These are phyloP conservation scores for Grammomys dolichurus DNA, from an alignment of 2,113 vertebrate genomes.

Conservation along the genomic window DNA sequence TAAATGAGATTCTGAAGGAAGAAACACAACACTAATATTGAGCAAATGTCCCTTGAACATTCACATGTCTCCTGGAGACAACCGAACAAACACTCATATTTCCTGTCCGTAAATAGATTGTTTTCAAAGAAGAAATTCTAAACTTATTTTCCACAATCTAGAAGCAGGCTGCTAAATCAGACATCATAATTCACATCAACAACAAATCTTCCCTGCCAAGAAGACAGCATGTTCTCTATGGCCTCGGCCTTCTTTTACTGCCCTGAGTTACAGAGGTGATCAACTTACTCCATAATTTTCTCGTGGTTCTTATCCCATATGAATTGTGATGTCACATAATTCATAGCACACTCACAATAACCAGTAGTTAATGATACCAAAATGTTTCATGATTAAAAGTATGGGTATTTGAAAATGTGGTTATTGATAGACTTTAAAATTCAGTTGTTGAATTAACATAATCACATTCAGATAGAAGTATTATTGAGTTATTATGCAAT, in stretches of 20 bases:
- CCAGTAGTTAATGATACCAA: neutral
- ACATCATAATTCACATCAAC: neutral
- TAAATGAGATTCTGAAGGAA: neutral
- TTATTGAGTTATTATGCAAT: neutral
- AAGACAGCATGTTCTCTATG: neutral
- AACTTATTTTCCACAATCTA: slow-evolving; percentile 6
- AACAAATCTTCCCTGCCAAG: neutral
- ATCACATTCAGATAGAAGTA: neutral
- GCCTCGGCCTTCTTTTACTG: neutral
- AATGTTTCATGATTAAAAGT: slow-evolving; percentile 18
- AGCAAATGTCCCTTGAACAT: neutral
- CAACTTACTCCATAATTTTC: neutral
- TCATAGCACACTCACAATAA: neutral
- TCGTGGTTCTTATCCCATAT: neutral
- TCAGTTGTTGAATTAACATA: neutral
- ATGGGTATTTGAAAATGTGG: neutral
- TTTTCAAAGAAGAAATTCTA: slow-evolving; percentile 41
- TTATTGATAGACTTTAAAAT: neutral
- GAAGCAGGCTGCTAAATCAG: neutral
- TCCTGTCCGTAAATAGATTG: neutral
- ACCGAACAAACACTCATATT: no score
- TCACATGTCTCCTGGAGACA: no score
- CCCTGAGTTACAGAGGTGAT: neutral
- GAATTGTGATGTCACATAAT: neutral
- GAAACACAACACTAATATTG: neutral